Evolutionary conservation across 2,888 invertebrate species (phyloP).

Genomic region (Caenorhabditis afra): DNA sequence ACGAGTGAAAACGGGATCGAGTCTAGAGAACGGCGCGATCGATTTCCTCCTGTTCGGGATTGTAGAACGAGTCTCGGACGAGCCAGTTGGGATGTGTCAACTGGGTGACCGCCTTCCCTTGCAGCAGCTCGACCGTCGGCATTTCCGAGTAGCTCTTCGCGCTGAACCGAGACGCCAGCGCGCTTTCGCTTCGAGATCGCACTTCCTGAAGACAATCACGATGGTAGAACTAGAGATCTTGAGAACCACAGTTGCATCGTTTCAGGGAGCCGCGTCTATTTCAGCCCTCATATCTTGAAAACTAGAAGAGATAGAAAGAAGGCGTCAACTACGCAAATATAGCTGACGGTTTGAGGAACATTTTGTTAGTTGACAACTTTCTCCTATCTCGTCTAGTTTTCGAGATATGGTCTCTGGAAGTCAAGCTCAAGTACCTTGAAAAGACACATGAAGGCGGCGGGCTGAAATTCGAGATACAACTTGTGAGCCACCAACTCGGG

Average conservation of each 20-base stretch:
- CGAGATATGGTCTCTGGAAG: no score
- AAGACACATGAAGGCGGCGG: constrained; percentile 68
- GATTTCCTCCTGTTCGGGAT: constrained; percentile 48
- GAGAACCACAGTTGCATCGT: no score
- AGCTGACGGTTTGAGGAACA: no score
- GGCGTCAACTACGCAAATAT: no score
- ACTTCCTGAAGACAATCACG: constrained; percentile 57
- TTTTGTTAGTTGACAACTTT: no score
- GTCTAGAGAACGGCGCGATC: constrained; percentile 31
- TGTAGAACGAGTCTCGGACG: constrained; percentile 60
- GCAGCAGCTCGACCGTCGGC: constrained; percentile 64
- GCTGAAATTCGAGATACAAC: constrained; percentile 65
- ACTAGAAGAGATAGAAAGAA: no score
- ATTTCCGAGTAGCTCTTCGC: constrained; percentile 66
- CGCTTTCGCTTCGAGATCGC: constrained; percentile 37
- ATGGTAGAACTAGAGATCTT: no score
- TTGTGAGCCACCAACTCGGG: constrained; percentile 69
- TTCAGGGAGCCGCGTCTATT: no score
- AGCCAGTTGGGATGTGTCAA: constrained; percentile 67
- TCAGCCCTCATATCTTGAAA: no score
- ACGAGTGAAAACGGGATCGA: background rate
- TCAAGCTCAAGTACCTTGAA: constrained; percentile 59
- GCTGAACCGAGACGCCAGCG: constrained; percentile 42
- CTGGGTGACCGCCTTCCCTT: constrained; percentile 60
- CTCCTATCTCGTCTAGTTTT: no score